Evolutionary conservation across 2,113 vertebrate species (phyloP).

Genomic region (Leucosticte australis): DNA sequence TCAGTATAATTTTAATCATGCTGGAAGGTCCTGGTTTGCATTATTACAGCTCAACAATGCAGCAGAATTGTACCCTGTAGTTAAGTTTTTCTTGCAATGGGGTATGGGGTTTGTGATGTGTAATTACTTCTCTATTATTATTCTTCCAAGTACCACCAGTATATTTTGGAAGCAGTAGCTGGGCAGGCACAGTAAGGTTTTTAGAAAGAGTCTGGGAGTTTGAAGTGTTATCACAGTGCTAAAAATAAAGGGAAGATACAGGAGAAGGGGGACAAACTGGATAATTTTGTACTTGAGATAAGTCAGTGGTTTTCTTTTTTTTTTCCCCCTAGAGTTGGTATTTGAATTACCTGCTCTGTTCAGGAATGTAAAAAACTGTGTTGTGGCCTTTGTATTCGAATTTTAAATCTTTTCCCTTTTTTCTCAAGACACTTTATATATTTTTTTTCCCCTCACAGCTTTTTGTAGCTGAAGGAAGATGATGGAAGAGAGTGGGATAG

Average conservation of each 20-base stretch:
- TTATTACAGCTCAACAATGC: background rate
- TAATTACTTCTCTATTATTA: background rate
- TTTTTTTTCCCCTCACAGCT: background rate
- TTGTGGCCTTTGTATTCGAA: background rate
- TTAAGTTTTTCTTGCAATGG: background rate
- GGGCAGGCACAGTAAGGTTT: background rate
- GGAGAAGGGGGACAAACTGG: background rate
- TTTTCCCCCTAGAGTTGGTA: background rate
- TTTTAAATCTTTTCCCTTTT: background rate
- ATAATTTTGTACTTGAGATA: background rate
- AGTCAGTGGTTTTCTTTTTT: background rate
- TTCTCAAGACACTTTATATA: background rate
- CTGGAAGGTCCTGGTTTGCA: background rate
- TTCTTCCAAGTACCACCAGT: background rate
- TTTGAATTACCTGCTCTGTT: background rate
- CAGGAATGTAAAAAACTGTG: background rate
- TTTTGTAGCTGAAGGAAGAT: conserved; percentile 76
- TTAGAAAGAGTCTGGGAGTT: background rate
- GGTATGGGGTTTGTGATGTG: background rate
- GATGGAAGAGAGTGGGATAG: conserved; percentile 98
- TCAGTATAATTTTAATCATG: background rate
- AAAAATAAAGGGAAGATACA: background rate
- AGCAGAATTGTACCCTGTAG: background rate
- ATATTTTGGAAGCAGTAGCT: background rate
- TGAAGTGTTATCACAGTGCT: background rate